Percentiles rank a stretch among this genome's conserved stretches.
These are phyloP conservation scores for Palythoa heliodiscus DNA, from an alignment of 92 coral and sea anemone species.

Conservation along the genomic window DNA sequence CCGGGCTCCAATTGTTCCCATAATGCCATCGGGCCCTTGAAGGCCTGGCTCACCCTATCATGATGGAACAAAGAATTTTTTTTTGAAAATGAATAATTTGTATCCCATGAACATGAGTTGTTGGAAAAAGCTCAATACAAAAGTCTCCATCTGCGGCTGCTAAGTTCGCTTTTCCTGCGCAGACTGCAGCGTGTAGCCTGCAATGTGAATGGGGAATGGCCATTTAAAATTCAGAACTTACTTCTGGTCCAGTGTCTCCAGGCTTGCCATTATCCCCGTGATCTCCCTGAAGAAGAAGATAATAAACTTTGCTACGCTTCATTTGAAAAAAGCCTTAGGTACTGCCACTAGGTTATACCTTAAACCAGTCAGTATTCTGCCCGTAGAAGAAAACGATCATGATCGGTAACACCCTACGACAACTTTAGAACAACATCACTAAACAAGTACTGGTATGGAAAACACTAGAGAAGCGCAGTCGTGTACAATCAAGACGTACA, in stretches of 20 bases:
- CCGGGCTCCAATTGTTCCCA: conserved; percentile 7
- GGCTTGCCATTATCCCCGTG: not conserved
- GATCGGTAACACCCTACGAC: too few species aligned
- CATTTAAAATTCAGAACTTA: not conserved
- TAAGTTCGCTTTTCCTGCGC: not conserved
- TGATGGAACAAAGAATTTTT: not conserved
- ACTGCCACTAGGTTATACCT: not conserved
- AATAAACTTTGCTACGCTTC: not conserved
- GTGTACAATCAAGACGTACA: too few species aligned
- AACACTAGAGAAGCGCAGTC: too few species aligned
- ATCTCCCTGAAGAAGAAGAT: not conserved
- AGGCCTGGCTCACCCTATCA: conserved; percentile 14
- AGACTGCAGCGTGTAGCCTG: not conserved
- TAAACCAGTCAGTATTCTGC: not conserved
- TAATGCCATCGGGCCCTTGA: not conserved
- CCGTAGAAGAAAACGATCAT: too few species aligned
- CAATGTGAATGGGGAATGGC: not conserved
- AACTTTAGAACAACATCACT: too few species aligned
- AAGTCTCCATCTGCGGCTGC: too few species aligned
- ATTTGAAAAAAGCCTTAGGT: not conserved
- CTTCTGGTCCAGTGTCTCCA: not conserved
- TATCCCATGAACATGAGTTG: too few species aligned
- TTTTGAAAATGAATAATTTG: too few species aligned
- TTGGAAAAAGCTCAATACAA: too few species aligned
- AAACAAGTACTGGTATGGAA: too few species aligned